phyloP scores from a whole-genome alignment of 2,888 invertebrate genomes.

The Lepidocyrtoides sp. region DNA sequence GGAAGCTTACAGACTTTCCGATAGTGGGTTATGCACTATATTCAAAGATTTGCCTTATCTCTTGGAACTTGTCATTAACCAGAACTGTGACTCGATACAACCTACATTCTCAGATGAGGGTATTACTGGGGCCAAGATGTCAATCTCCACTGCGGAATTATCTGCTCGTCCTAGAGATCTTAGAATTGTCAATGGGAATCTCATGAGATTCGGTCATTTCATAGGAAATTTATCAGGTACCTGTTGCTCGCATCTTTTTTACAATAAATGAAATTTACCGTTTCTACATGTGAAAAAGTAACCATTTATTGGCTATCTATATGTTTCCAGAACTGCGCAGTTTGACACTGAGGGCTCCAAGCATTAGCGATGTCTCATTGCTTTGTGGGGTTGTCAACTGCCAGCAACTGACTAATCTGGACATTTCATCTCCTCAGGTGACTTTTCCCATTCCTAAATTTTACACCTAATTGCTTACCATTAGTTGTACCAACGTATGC shows the following conservation, averaged over 20 bases:
- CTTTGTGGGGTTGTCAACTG: constrained; percentile 69
- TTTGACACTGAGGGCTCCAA: constrained; percentile 51
- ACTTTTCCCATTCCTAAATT: neutral
- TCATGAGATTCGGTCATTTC: constrained; percentile 68
- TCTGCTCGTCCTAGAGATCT: constrained; percentile 51
- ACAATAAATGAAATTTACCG: neutral
- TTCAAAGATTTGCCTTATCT: constrained; percentile 71
- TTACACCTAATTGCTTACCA: neutral
- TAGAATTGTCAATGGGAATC: constrained; percentile 52
- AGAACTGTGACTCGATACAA: constrained; percentile 44
- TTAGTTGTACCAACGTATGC: neutral
- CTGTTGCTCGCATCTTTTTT: neutral
- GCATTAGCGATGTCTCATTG: constrained; percentile 62
- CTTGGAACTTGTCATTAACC: constrained; percentile 53
- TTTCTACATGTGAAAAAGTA: neutral
- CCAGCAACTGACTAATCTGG: constrained; percentile 30
- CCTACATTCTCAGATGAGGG: constrained; percentile 71
- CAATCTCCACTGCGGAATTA: constrained; percentile 43
- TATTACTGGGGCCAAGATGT: constrained; percentile 55
- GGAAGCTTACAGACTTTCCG: constrained; percentile 56
- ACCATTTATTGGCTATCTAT: neutral
- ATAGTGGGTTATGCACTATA: constrained; percentile 52
- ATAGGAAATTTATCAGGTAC: constrained; percentile 62
- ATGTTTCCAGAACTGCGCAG: constrained; percentile 48
- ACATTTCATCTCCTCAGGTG: constrained; percentile 69